Percentiles rank a stretch among this genome's conserved stretches.
These are phyloP conservation scores for Crocodylus rhombifer DNA, from an alignment of 2,797 vertebrate species.

Conservation along the genomic window DNA sequence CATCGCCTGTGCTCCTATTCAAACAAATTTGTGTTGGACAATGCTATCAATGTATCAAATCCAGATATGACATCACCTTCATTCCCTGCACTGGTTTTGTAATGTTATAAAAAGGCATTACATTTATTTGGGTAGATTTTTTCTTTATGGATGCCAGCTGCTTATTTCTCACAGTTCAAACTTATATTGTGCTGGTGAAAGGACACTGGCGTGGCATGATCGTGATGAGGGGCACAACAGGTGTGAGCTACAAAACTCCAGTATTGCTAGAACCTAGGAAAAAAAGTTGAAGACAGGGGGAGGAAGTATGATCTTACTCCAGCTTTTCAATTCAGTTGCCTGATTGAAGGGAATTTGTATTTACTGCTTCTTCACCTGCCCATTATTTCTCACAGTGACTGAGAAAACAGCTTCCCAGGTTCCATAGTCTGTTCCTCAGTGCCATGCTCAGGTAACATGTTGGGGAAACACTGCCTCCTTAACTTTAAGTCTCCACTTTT, in stretches of 20 bases:
- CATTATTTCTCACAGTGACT: not conserved
- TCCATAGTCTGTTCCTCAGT: not conserved
- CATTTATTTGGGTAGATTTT: too few species aligned
- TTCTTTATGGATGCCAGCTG: too few species aligned
- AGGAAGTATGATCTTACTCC: not conserved
- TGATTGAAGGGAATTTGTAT: not conserved
- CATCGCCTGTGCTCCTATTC: not conserved
- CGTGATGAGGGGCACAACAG: not conserved
- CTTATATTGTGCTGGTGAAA: not conserved
- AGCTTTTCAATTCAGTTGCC: not conserved
- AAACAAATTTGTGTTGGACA: not conserved
- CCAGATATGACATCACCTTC: not conserved
- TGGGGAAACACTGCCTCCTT: too few species aligned
- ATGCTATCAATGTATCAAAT: not conserved
- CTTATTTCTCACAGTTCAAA: too few species aligned
- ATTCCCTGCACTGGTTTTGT: not conserved
- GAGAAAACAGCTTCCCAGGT: not conserved
- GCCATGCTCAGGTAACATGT: not conserved
- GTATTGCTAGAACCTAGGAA: not conserved
- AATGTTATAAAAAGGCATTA: not conserved
- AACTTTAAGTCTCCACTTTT: not conserved
- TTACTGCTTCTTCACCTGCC: not conserved
- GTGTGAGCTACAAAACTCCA: not conserved
- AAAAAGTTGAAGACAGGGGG: not conserved
- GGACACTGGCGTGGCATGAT: too few species aligned